Percentiles rank a stretch among this genome's conserved stretches.
Evolutionary conservation across 2,113 vertebrate species (phyloP).

Genomic region (Sphyrna mokarran): DNA sequence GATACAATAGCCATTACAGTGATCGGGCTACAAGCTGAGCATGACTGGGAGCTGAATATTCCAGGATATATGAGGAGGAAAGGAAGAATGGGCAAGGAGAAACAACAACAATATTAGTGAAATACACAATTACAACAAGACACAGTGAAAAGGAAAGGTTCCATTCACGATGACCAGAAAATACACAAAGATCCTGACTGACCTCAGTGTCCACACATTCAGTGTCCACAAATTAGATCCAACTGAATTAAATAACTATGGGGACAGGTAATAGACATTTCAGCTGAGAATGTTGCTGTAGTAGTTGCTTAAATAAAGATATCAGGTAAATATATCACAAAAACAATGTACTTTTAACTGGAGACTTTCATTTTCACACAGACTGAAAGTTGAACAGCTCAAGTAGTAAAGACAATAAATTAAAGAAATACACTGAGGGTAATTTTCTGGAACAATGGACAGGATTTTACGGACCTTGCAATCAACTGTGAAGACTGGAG

Average conservation of each 20-base stretch:
- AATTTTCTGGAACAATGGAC: background rate
- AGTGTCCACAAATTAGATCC: too few relatives aligned
- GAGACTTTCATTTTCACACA: too few relatives aligned
- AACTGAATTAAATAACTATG: background rate
- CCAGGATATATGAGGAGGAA: background rate
- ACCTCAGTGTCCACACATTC: too few relatives aligned
- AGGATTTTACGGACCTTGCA: background rate
- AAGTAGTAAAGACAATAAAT: background rate
- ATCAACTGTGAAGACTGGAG: too few relatives aligned
- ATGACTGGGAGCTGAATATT: too few relatives aligned
- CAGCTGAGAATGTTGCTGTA: background rate
- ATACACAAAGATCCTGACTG: background rate
- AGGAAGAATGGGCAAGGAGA: background rate
- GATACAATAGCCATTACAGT: background rate
- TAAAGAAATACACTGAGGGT: background rate
- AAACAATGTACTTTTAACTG: background rate
- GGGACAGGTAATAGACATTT: background rate
- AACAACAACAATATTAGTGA: background rate
- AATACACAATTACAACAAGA: background rate
- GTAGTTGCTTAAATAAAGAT: background rate
- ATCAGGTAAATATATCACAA: background rate
- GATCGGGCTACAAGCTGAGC: too few relatives aligned
- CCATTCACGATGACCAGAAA: background rate
- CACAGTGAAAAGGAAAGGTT: background rate
- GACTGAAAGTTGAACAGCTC: background rate